Evolutionary conservation across 1,140 invertebrate species (phyloP).

Genomic region (Chionoecetes opilio): DNA sequence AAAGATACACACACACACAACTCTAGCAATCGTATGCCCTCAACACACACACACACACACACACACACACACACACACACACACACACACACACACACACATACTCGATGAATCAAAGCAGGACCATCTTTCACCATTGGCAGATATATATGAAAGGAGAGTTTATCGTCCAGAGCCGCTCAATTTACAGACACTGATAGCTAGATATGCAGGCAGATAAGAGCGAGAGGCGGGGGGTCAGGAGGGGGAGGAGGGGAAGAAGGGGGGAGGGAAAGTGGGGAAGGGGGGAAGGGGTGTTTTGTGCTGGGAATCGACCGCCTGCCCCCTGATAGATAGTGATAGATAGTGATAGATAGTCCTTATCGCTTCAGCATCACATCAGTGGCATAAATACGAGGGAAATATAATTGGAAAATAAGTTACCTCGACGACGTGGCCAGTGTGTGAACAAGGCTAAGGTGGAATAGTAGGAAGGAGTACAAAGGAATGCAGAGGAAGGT

Average conservation of each 20-base stretch:
- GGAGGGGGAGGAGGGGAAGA: neutral
- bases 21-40: too few relatives aligned
- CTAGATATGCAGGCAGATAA: neutral
- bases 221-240: neutral
- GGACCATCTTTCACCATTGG: neutral
- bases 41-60: neutral
- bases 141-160: conserved; percentile 7
- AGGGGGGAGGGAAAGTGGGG: too few relatives aligned
- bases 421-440: neutral
- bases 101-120: neutral
- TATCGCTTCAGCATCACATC: neutral
- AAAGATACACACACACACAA: neutral
- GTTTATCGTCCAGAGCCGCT: neutral
- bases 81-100: conserved; percentile 28
- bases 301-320: neutral
- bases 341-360: conserved; percentile 19
- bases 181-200: conserved; percentile 7
- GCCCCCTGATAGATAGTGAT: neutral
- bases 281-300: neutral
- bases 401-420: conserved; percentile 31
- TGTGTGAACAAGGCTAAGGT: neutral
- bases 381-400: conserved; percentile 19
- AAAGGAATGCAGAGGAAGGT: neutral
- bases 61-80: neutral
- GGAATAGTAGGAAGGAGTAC: neutral